These are phyloP conservation scores for Mythimna impura DNA, from an alignment of 2,888 invertebrate genomes.

Conservation along the genomic window DNA sequence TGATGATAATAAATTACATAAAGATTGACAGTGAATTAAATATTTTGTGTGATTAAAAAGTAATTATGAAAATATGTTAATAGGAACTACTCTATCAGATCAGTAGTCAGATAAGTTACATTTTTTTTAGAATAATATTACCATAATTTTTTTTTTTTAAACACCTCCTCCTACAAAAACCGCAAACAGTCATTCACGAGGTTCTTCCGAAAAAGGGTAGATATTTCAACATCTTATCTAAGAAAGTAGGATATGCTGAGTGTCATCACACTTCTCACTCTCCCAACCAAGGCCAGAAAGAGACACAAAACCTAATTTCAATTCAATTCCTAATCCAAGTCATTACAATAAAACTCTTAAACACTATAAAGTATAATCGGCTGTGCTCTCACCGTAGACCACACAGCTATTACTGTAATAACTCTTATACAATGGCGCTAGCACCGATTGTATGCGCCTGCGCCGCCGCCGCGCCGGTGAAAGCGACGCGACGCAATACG, in stretches of 20 bases:
- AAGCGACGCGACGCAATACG: slow-evolving; percentile 52
- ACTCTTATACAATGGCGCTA: slow-evolving; percentile 68
- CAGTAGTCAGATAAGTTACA: too few relatives aligned
- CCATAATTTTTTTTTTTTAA: too few relatives aligned
- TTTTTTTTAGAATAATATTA: too few relatives aligned
- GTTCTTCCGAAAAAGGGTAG: too few relatives aligned
- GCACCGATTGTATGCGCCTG: slow-evolving; percentile 57
- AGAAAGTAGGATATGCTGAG: neutral
- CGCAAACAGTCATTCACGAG: too few relatives aligned
- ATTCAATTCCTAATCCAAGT: neutral
- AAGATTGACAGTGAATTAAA: too few relatives aligned
- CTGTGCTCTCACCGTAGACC: slow-evolving; percentile 53
- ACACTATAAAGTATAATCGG: slow-evolving; percentile 53
- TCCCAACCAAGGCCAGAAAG: neutral
- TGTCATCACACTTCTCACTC: neutral
- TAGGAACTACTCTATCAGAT: too few relatives aligned
- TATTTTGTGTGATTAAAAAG: too few relatives aligned
- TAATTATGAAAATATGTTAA: too few relatives aligned
- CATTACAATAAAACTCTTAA: slow-evolving; percentile 20
- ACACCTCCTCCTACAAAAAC: too few relatives aligned
- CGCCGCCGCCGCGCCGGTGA: slow-evolving; percentile 54
- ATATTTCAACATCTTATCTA: too few relatives aligned
- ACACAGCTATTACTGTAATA: slow-evolving; percentile 66
- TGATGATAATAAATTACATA: too few relatives aligned
- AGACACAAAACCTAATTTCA: neutral